A percentile compares a stretch with the other conserved stretches of the same genome.
These are phyloP conservation scores for Phalacrocorax brasilianus DNA, from an alignment of 2,113 vertebrate genomes.

Conservation along the genomic window DNA sequence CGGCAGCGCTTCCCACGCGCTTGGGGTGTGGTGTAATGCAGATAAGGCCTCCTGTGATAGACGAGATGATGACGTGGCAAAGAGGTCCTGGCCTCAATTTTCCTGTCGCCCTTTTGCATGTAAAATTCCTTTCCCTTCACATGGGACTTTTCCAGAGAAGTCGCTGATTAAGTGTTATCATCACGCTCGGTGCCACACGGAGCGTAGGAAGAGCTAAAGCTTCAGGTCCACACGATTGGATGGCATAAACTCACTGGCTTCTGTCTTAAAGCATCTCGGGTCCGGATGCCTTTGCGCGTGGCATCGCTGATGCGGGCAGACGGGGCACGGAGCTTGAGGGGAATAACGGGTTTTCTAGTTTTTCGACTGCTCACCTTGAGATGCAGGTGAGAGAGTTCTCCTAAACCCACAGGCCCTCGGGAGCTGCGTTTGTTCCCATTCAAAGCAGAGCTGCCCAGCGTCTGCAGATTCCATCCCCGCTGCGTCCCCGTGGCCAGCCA, in stretches of 20 bases:
- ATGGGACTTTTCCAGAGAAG: not conserved
- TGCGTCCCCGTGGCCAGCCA: not conserved
- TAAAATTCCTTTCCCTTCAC: not conserved
- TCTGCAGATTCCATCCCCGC: not conserved
- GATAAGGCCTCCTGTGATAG: not conserved
- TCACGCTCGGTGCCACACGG: accelerated
- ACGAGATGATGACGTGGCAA: not conserved
- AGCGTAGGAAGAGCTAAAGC: not conserved
- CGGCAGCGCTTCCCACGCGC: not conserved
- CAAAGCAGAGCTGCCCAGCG: not conserved
- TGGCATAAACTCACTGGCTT: not conserved
- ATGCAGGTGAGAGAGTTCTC: not conserved
- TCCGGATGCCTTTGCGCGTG: not conserved
- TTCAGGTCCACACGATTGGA: not conserved
- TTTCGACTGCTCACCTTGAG: not conserved
- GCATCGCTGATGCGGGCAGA: accelerated
- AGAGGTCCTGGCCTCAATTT: not conserved
- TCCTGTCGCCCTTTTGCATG: not conserved
- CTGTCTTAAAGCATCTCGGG: not conserved
- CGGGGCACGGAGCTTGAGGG: not conserved
- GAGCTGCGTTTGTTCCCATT: not conserved
- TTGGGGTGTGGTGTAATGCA: not conserved
- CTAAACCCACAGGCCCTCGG: not conserved
- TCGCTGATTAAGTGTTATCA: not conserved
- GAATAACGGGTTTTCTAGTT: not conserved